These are phyloP conservation scores for Callionymus lyra DNA, from an alignment of 2,113 vertebrate genomes.

Conservation along the genomic window DNA sequence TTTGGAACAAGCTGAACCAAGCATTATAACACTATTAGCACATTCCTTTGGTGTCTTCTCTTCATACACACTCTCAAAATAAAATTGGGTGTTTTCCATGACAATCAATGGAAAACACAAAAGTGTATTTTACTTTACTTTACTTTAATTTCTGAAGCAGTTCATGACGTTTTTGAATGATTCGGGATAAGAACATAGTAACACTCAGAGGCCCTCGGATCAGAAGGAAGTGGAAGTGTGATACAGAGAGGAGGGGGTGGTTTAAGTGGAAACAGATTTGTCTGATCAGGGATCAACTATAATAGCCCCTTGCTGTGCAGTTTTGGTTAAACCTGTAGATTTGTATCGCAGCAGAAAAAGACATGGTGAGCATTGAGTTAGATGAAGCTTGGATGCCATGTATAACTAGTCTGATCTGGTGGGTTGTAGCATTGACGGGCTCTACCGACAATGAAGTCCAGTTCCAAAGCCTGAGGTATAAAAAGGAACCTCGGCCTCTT, in stretches of 20 bases:
- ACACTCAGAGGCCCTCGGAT: constrained; percentile 22
- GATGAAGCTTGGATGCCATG: not conserved
- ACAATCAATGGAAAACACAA: no score
- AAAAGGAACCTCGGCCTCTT: constrained; percentile 7
- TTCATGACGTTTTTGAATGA: no score
- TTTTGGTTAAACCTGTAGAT: constrained; percentile 32
- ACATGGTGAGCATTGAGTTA: not conserved
- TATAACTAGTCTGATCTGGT: not conserved
- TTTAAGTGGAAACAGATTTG: constrained; percentile 47
- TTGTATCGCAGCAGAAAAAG: constrained; percentile 1
- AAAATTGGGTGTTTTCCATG: no score
- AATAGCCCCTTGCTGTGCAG: constrained; percentile 26
- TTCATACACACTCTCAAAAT: no score
- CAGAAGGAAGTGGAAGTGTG: constrained; percentile 1
- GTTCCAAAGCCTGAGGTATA: not conserved
- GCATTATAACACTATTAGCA: no score
- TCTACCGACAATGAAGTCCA: no score
- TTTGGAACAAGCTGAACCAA: no score
- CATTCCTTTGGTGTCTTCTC: no score
- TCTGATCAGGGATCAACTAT: constrained; percentile 22
- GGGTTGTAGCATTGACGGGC: no score
- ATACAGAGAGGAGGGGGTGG: constrained; percentile 6
- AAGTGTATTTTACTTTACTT: not conserved
- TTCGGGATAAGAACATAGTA: no score
- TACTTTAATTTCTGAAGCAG: no score